Conservation (phyloP, 2,888 invertebrate genomes). For the Julus scandinavius region DNA sequence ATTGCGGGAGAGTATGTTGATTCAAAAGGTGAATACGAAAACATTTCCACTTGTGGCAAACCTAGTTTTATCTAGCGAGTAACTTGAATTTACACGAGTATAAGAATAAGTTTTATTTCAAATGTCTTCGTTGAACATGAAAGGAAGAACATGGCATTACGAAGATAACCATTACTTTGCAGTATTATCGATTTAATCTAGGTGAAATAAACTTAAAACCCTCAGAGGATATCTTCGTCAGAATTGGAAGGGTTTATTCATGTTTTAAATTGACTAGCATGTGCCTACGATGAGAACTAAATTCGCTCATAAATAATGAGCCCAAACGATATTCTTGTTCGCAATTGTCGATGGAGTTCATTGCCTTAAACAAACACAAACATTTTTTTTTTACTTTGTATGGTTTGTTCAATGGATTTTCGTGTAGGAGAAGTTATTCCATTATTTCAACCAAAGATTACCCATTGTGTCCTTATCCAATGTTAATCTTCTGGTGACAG, state of each 20-base stretch:
- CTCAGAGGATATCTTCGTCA: neutral
- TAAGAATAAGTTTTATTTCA: neutral
- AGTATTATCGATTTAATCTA: neutral
- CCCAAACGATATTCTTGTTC: neutral
- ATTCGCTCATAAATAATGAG: neutral
- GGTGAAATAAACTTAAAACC: neutral
- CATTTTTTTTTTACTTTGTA: neutral
- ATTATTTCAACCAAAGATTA: neutral
- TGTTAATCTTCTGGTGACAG: neutral
- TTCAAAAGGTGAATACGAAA: neutral
- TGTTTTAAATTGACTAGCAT: neutral
- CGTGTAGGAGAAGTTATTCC: neutral
- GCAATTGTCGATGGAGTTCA: slow-evolving; percentile 9
- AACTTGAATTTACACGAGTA: neutral
- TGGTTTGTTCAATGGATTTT: neutral
- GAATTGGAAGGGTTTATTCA: neutral
- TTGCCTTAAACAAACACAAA: slow-evolving; percentile 7
- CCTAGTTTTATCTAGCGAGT: neutral
- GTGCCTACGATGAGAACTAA: neutral
- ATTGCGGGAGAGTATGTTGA: neutral
- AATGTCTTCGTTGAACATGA: neutral
- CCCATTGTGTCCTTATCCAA: neutral
- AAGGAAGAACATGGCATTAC: neutral
- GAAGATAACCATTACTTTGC: slow-evolving; percentile 20
- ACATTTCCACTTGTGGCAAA: neutral